phyloP scores from a whole-genome alignment of 2,888 invertebrate genomes.

The Conomelus anceps region DNA sequence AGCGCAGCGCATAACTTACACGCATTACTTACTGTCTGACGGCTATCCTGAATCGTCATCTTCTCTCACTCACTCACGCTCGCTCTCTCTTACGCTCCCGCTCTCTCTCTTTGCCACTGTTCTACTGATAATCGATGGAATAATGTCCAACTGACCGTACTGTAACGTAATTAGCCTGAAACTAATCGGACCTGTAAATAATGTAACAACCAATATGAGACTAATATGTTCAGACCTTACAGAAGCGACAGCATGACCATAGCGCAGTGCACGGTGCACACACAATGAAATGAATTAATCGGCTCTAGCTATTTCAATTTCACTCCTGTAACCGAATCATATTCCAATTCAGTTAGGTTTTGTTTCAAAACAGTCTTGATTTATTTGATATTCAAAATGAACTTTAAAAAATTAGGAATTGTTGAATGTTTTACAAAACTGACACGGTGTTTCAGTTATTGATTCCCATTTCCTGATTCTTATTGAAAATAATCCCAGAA shows the following conservation, averaged over 20 bases:
- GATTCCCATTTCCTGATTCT: too few relatives aligned
- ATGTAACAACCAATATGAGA: background rate
- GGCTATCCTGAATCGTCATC: background rate
- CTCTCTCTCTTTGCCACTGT: background rate
- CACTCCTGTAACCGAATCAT: background rate
- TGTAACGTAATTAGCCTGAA: background rate
- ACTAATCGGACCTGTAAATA: background rate
- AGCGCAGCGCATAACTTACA: background rate
- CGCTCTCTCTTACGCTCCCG: background rate
- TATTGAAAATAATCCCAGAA: too few relatives aligned
- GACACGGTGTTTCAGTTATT: too few relatives aligned
- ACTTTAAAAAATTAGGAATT: too few relatives aligned
- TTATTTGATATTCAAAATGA: too few relatives aligned
- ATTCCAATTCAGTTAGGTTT: background rate
- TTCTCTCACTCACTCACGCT: background rate
- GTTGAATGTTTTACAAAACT: too few relatives aligned
- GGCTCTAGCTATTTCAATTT: background rate
- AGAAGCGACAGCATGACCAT: background rate
- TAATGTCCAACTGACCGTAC: background rate
- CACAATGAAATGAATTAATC: background rate
- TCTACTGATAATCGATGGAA: background rate
- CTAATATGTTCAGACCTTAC: background rate
- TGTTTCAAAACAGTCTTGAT: background rate
- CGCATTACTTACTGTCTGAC: background rate
- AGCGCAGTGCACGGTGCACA: background rate